phyloP scores from a whole-genome alignment of 2,797 vertebrate genomes.

The Micromesistius poutassou region DNA sequence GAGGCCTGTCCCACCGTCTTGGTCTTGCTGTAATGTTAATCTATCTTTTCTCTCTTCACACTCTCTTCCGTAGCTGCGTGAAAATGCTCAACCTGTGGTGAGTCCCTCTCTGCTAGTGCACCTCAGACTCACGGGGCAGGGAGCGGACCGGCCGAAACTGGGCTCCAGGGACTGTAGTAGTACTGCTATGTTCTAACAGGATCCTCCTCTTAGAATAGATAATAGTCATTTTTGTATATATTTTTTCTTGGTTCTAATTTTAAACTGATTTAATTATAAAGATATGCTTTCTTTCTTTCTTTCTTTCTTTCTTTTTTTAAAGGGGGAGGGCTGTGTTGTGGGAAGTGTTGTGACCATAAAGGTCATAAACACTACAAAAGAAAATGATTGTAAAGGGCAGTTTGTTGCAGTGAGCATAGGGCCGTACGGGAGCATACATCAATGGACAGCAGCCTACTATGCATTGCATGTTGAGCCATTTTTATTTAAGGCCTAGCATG shows the following conservation, averaged over 20 bases:
- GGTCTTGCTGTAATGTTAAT: conserved; percentile 90
- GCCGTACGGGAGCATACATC: neutral
- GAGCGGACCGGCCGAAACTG: conserved; percentile 88
- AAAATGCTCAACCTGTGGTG: conserved; percentile 99
- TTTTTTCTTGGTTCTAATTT: neutral
- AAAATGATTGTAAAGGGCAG: neutral
- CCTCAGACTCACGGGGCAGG: conserved; percentile 80
- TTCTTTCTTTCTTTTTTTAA: neutral
- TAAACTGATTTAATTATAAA: neutral
- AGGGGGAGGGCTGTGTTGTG: no score
- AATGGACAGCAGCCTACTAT: neutral
- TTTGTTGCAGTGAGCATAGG: neutral
- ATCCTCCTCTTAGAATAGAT: conserved; percentile 23
- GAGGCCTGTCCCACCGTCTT: conserved; percentile 77
- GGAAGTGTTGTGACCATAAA: no score
- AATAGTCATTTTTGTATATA: conserved; percentile 8
- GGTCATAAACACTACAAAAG: no score
- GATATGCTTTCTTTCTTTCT: no score
- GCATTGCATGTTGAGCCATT: neutral
- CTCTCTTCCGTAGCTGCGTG: conserved; percentile 97
- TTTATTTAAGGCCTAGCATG: neutral
- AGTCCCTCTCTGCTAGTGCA: conserved; percentile 97
- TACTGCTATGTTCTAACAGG: conserved; percentile 13
- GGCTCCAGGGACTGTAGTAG: conserved; percentile 49
- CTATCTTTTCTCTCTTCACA: conserved; percentile 91